Evolutionary conservation across 2,888 invertebrate genomes (phyloP).

Genomic region (Cremastinae sp.): DNA sequence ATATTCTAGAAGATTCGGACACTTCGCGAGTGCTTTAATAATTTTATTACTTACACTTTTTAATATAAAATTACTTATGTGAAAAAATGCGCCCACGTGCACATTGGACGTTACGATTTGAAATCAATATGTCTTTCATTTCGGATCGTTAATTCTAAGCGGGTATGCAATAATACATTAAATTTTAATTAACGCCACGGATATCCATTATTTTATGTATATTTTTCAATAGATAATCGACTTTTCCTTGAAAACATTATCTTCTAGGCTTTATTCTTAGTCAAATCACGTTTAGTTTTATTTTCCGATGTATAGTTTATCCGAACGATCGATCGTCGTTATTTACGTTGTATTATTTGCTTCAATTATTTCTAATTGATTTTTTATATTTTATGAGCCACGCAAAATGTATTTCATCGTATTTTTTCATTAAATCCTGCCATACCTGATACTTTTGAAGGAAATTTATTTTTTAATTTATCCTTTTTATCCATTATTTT

Average conservation of each 20-base stretch:
- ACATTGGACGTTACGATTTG: slow-evolving; percentile 32
- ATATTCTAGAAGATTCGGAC: slow-evolving; percentile 27
- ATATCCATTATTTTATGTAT: slow-evolving; percentile 64
- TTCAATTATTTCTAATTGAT: slow-evolving; percentile 67
- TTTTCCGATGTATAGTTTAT: slow-evolving; percentile 66
- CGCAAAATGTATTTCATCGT: slow-evolving; percentile 67
- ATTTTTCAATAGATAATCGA: slow-evolving; percentile 62
- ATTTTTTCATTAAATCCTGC: slow-evolving; percentile 73
- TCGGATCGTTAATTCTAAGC: slow-evolving; percentile 46
- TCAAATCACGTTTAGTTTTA: slow-evolving; percentile 46
- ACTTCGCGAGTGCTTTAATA: slow-evolving; percentile 63
- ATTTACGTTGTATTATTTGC: slow-evolving; percentile 64
- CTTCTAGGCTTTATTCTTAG: slow-evolving; percentile 9
- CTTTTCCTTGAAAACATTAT: slow-evolving; percentile 60
- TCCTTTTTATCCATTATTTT: background rate
- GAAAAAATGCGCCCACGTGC: slow-evolving; percentile 8
- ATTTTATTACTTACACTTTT: slow-evolving; percentile 52
- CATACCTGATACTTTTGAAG: slow-evolving; percentile 63
- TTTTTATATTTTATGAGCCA: slow-evolving; percentile 66
- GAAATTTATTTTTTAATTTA: background rate
- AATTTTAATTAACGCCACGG: slow-evolving; percentile 26
- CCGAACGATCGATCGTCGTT: slow-evolving; percentile 60
- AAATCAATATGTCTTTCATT: background rate
- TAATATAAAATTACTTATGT: slow-evolving; percentile 36
- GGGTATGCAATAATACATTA: slow-evolving; percentile 45